Evolutionary conservation across 2,888 invertebrate species (phyloP).

Genomic region (Cinara cedri): DNA sequence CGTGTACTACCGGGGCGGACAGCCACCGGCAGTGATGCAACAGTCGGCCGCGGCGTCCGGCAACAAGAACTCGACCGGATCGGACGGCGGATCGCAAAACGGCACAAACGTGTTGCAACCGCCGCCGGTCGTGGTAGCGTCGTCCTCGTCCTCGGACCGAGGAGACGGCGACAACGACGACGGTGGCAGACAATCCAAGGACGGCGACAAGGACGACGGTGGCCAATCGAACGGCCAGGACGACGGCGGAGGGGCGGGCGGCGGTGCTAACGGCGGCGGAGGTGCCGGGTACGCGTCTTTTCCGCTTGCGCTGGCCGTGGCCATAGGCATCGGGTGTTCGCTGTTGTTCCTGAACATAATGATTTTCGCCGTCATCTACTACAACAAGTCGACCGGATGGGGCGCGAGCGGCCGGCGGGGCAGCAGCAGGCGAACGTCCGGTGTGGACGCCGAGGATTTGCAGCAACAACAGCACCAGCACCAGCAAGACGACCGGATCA

Average conservation of each 20-base stretch:
- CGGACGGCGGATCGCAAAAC: slow-evolving; percentile 41
- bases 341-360: slow-evolving; percentile 80
- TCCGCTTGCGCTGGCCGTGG: slow-evolving; percentile 88
- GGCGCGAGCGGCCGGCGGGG: slow-evolving; percentile 61
- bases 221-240: slow-evolving; percentile 62
- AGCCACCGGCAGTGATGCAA: slow-evolving; percentile 15
- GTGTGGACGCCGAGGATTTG: slow-evolving; percentile 59
- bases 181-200: slow-evolving; percentile 25
- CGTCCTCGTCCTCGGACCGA: slow-evolving; percentile 61
- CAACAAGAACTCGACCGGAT: slow-evolving; percentile 32
- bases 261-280: slow-evolving; percentile 65
- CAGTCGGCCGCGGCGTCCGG: background rate
- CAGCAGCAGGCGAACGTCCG: slow-evolving; percentile 62
- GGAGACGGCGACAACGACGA: slow-evolving; percentile 58
- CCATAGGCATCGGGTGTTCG: slow-evolving; percentile 90
- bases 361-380: slow-evolving; percentile 85
- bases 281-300: slow-evolving; percentile 89
- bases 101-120: slow-evolving; percentile 54
- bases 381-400: slow-evolving; percentile 69
- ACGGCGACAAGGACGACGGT: background rate
- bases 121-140: slow-evolving; percentile 61
- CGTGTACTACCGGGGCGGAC: slow-evolving; percentile 33
- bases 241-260: slow-evolving; percentile 65
- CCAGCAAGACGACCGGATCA: slow-evolving; percentile 59
- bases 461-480: slow-evolving; percentile 62